These are phyloP conservation scores for Leptopilina syphax DNA, from an alignment of 2,888 invertebrate species.

Conservation along the genomic window DNA sequence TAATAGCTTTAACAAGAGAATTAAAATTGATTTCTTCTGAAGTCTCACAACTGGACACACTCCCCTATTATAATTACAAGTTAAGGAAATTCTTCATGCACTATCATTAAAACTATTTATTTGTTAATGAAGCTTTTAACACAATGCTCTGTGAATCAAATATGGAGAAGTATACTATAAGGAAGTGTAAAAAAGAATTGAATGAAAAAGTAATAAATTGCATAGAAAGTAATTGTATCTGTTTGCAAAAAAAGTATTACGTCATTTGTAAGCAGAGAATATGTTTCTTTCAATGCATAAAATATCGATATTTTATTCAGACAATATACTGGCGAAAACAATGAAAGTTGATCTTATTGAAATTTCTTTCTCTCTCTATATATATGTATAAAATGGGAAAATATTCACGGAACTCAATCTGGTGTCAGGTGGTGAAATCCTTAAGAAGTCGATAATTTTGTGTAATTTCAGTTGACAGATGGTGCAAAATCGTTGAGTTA, in stretches of 20 bases:
- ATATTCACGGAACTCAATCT: neutral
- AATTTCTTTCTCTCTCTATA: neutral
- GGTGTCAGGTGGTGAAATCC: conserved; percentile 7
- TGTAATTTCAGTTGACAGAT: conserved; percentile 17
- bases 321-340: neutral
- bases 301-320: conserved; percentile 11
- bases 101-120: too few species aligned
- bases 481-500: conserved; percentile 14
- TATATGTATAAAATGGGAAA: neutral
- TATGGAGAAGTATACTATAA: neutral
- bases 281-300: neutral
- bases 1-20: too few species aligned
- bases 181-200: neutral
- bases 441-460: conserved; percentile 2
- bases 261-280: neutral
- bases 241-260: neutral
- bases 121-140: too few species aligned
- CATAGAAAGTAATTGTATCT: neutral
- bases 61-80: too few species aligned
- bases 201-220: neutral
- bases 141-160: too few species aligned
- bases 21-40: too few species aligned
- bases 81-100: too few species aligned
- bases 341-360: neutral
- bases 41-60: too few species aligned